Evolutionary conservation across 1,140 invertebrate genomes (phyloP), one percentile per base, ranked within the genome.

Genomic region (Lepidurus apus): DNA sequence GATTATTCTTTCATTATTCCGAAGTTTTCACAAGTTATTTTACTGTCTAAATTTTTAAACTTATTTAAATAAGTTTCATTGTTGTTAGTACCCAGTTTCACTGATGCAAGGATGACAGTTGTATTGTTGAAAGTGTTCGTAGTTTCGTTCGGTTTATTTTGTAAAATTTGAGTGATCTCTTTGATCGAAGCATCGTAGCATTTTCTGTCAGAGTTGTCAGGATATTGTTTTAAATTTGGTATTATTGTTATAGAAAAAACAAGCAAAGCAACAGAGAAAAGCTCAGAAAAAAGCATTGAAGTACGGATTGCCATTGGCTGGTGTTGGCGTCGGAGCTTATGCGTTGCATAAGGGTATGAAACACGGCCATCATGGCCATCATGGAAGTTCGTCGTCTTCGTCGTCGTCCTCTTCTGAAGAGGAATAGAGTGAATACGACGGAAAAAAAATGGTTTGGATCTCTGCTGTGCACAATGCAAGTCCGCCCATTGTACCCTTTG

Each of bases 251-350:
- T 44, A 79, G 77, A 76, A 81, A 44, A 84, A 83, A 81, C 73
- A 77, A 45, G 80, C 83, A 21, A 84, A 82, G 76, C 76, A 81
- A 74, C 80, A 81, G 47, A 21, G 77, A 7, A 84, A 84, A 79
- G 77, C 81, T 24, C 81, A 83, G 74, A 82, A 82, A 43, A 82
- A 82, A 73, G 82, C 81, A 2, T 21, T 83, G 43, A 83, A 83
- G 76, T 82, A 82, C 76, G 81, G 82, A 17, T 42, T 82, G 26
- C 81, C 82, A 24, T 7, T 80, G 9, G 82, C 81, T 75, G 82
- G 79, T 43, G 74, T 80, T 21, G 81, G 81, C 13, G 44, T 82
- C n/a, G 81, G 81, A 7, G 81, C 80, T 5, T 82, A 82, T 74
- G 82, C 80, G 43, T 77, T 82, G 11, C 77, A 81, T 13, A 81